phyloP scores from a whole-genome alignment of 2,888 invertebrate species.

The Iphiclides podalirius region DNA sequence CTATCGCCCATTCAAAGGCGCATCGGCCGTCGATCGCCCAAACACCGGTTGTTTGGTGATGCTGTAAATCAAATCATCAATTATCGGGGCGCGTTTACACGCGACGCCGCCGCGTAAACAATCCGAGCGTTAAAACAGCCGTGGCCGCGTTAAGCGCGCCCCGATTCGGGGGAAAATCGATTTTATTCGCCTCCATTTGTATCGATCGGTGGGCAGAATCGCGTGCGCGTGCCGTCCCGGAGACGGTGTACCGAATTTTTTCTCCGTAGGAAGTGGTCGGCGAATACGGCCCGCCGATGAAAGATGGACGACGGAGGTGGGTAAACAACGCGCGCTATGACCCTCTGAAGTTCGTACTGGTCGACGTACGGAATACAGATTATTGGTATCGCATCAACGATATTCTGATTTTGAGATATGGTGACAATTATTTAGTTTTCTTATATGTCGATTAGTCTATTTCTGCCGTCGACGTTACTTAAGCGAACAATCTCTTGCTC shows the following conservation, averaged over 20 bases:
- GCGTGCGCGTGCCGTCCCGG: constrained; percentile 45
- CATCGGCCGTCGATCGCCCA: constrained; percentile 61
- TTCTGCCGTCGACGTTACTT: no score
- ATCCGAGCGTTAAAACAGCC: constrained; percentile 73
- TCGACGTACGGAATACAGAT: no score
- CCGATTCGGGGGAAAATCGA: constrained; percentile 80
- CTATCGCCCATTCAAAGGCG: constrained; percentile 59
- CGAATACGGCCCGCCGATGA: constrained; percentile 60
- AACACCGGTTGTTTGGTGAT: constrained; percentile 78
- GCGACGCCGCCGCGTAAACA: constrained; percentile 79
- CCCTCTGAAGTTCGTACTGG: no score
- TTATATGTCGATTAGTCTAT: no score
- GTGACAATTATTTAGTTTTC: no score
- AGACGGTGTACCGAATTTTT: constrained; percentile 51
- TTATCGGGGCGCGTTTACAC: constrained; percentile 78
- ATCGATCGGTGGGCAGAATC: constrained; percentile 67
- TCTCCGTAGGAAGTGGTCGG: constrained; percentile 67
- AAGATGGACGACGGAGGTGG: constrained; percentile 42
- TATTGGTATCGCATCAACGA: no score
- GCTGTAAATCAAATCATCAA: constrained; percentile 80
- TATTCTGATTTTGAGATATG: no score
- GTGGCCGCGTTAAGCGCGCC: no score
- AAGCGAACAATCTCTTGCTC: no score
- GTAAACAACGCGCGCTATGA: constrained; percentile 41
- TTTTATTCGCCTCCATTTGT: constrained; percentile 77